Base-by-base conservation (phyloP, 2,797 vertebrate species). In the Manis javanica region DNA sequence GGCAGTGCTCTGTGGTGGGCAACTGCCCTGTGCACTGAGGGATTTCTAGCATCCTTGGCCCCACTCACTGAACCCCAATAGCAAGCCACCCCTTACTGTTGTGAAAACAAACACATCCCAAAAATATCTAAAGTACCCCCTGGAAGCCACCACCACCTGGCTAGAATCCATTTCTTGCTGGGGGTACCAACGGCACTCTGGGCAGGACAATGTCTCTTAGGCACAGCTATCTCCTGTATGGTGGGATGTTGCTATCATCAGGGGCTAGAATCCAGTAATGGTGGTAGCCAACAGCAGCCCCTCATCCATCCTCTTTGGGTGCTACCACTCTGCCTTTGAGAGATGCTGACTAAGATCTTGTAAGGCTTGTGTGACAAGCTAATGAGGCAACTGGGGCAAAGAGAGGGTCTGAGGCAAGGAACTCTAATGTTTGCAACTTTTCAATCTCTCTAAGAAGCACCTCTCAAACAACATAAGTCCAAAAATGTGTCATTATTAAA, bases 401-500 rank as follows among this genome's bases (percentile, higher is more conserved):
- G 24, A 63, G 24, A 64, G 18, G 39, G 39, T 66, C 53, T 87
- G 46, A 49, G 34, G 46, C 46, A 11, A 61, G 69, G 15, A 88
- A 64, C 24, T 61, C 34, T 66, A 23, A 51, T n/a, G 61, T 57
- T 53, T 13, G 53, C 61, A 71, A 34, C 21, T 1, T 31, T 4
- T 68, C 39, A 49, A 64, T n/a, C 12, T 34, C 64, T 86, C 77
- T 55, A 8, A 1, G 57, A 87, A 12, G 63, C 31, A 59, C 57
- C 59, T 55, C 39, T 93, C 59, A 23, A 39, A 91, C 64, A 88
- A 49, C 16, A 16, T 16, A 83, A 72, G 39, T 87, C 91, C 51
- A 79, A 69, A 53, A 90, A 57, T 31, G 31, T 69, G 74, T 12
- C 46, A 37, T 29, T 90, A 74, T 34, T 59, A 75, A 95, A 77